These are phyloP conservation scores for Oceanites oceanicus DNA, from an alignment of 2,113 vertebrate genomes.

Conservation along the genomic window DNA sequence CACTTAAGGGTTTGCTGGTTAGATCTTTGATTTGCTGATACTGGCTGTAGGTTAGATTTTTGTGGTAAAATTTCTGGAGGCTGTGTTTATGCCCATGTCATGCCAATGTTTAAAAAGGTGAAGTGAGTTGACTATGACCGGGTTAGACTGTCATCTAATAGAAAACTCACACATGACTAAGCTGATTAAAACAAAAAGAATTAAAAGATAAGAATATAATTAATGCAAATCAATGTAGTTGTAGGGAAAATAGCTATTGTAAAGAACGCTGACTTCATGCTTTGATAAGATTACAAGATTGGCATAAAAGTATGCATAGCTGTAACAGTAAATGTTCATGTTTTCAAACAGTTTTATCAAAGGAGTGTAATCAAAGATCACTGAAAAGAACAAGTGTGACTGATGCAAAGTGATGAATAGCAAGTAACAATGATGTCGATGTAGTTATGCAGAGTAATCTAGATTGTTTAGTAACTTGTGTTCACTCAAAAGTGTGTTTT, in stretches of 20 bases:
- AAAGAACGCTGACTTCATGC: conserved; percentile 3
- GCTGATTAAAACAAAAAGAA: neutral
- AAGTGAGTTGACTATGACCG: neutral
- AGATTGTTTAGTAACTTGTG: neutral
- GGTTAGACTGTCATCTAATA: neutral
- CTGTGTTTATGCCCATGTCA: neutral
- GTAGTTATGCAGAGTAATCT: neutral
- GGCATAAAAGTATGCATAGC: neutral
- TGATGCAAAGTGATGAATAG: neutral
- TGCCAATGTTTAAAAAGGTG: neutral
- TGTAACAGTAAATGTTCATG: neutral
- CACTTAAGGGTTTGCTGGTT: neutral
- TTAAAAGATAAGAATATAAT: neutral
- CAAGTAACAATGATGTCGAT: neutral
- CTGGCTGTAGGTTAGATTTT: neutral
- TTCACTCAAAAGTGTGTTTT: neutral
- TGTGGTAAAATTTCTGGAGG: neutral
- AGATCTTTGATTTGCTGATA: neutral
- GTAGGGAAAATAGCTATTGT: neutral
- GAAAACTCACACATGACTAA: neutral
- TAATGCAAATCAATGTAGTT: conserved; percentile 1
- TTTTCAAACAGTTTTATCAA: neutral
- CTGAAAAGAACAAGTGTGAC: neutral
- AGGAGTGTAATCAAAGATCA: neutral
- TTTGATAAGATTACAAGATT: conserved; percentile 29